Evolutionary conservation across 37 sponge, comb jelly and placozoan genomes (phyloP), one percentile per base, ranked within the genome.

Genomic region (Aplysina aerophoba): DNA sequence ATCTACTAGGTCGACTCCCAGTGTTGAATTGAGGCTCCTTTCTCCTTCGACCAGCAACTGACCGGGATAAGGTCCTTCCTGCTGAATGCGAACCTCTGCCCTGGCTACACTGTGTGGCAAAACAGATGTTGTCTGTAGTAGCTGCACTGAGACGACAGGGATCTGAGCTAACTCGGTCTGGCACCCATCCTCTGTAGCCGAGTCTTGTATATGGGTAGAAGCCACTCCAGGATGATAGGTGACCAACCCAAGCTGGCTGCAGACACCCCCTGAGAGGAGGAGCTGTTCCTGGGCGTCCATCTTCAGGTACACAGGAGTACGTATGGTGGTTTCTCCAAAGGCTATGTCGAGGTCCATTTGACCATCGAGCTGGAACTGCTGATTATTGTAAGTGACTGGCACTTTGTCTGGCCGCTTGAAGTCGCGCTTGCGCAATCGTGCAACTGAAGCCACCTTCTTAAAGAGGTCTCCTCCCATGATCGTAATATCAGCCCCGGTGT

Each of bases 301-400:
- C 85, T 89, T 89, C 4, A 89, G 14, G 40, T 88, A 88, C 22
- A 88, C 73, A 16, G 72, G 80, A 5, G 89, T 89, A 15, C 8
- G 40, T 27, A 85, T 80, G 22, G 86, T 61, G 13, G 54, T 85
- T 22, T 64, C 90, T 24, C 66, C 57, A 31, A 90, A 90, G 16
- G 75, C 35, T 28, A 90, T 86, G 44, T 90, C 91, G 27, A 90
- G 59, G 59, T 90, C 83, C 87, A 90, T 73, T 15, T 79, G 41
- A 31, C 91, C 91, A 58, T 90, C 80, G 44, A 86, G 40, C 25
- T 58, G 67, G 39, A 90, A 90, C 35, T 34, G 30, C 38, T 58
- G 38, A 21, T 58, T 24, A 34, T 86, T 81, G 60, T 89, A 89
- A 20, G 71, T 68, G 25, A 28, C 16, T 59, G 81, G 84, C 16